A percentile compares a stretch with the other conserved stretches of the same genome.
Evolutionary conservation across 2,113 vertebrate species (phyloP).

Genomic region (Setophaga kirtlandii): DNA sequence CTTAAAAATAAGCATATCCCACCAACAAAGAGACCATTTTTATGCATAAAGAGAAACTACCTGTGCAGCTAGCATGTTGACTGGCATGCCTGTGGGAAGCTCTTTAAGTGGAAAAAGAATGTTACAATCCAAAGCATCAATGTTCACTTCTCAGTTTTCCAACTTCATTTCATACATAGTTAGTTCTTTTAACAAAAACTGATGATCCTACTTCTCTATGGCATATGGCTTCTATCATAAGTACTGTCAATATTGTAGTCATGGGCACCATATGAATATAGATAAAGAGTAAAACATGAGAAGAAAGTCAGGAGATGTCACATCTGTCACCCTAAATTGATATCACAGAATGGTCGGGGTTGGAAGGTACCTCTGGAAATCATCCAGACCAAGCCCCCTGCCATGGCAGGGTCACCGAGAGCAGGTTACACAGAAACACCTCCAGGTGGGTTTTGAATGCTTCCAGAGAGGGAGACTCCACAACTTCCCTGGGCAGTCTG

Average conservation of each 20-base stretch:
- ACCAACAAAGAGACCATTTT: background rate
- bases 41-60: background rate
- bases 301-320: background rate
- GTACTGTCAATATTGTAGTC: background rate
- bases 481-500: background rate
- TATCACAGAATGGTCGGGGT: background rate
- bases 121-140: background rate
- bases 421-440: background rate
- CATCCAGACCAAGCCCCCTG: background rate
- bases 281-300: background rate
- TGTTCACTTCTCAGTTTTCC: background rate
- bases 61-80: background rate
- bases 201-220: background rate
- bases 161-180: background rate
- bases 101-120: background rate
- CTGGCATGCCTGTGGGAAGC: background rate
- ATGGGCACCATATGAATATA: background rate
- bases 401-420: background rate
- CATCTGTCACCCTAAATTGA: background rate
- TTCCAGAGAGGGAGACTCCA: background rate
- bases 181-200: background rate
- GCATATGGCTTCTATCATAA: background rate
- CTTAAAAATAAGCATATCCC: background rate
- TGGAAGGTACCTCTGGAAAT: background rate
- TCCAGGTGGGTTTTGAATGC: background rate